These are phyloP conservation scores for Drosophila trichaetosa DNA, from an alignment of 2,888 invertebrate species.

Conservation along the genomic window DNA sequence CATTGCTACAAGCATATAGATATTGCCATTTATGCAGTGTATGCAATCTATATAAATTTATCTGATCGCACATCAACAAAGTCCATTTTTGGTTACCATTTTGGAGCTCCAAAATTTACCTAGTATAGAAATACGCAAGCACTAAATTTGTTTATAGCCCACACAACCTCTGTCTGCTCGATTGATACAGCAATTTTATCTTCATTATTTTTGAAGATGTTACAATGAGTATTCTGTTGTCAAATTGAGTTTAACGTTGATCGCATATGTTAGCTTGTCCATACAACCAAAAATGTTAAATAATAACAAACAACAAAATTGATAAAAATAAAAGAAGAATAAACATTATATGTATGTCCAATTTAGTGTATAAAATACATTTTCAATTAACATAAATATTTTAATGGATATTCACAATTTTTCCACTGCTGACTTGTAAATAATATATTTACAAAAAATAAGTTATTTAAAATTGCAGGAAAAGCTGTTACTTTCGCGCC, in stretches of 20 bases:
- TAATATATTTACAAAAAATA: background rate
- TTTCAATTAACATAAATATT: background rate
- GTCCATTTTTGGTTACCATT: conserved; percentile 32
- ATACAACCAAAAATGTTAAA: background rate
- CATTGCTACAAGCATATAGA: conserved; percentile 9
- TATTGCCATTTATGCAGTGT: conserved; percentile 45
- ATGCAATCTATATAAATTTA: conserved; percentile 45
- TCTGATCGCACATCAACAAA: conserved; percentile 43
- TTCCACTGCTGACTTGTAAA: background rate
- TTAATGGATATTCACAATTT: background rate
- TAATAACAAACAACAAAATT: background rate
- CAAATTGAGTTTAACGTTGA: background rate
- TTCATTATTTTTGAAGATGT: background rate
- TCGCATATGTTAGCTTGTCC: background rate
- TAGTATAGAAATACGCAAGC: conserved; percentile 1
- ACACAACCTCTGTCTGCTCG: background rate
- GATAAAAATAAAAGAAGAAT: background rate
- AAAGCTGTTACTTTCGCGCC: conserved; percentile 16
- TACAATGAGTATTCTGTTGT: background rate
- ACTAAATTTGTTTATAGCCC: background rate
- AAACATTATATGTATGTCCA: too few relatives aligned
- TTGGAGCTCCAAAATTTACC: conserved; percentile 22
- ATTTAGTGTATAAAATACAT: background rate
- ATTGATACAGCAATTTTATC: background rate
- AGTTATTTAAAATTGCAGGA: background rate